Base-by-base conservation (phyloP, 1,140 invertebrate genomes). In the Eulimnadia texana region DNA sequence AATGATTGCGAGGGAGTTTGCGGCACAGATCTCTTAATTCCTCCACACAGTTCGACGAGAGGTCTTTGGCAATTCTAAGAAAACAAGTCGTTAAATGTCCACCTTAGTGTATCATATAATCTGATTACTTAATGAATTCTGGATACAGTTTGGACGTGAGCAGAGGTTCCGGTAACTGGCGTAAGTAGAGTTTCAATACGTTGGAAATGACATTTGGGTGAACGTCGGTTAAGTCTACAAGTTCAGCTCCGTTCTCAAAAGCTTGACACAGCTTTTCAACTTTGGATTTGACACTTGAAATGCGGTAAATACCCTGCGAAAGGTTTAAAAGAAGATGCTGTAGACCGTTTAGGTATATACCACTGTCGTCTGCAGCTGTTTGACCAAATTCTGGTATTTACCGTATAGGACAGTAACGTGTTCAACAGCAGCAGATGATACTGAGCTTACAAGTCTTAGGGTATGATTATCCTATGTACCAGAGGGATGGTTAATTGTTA, bases 181-280 rank as follows among this genome's bases (percentile, higher is more conserved):
- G 68, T 11, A 81, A 69, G 67, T 81, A 82, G 10, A 80, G 71
- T 68, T 82, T 82, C 16, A 82, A 70, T 20, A 80, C 79, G 70
- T 80, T 81, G 16, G 80, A 78, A 56, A 82, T 77, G 3, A 82
- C 75, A 69, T 80, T 81, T 2, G 79, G 79, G 66, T 79, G 77
- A 54, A 79, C 70, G 60, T 78, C 73, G 9, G 72, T 70, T n/a
- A 82, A 67, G 66, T 79, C 78, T 28, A 80, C 77, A 11, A 75
- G 67, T 25, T 79, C 73, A 22, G 75, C 74, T 9, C 70, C 73
- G 65, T 71, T 76, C 65, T 82, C 80, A 70, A 81, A 82, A 27
- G 71, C 73, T 67, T 79, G 77, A 67, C 79, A 80, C 22, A 82
- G 67, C 64, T 75, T 75, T 65, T 82, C 79, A 11, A 82, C 79